phyloP scores from a whole-genome alignment of 2,113 vertebrate species.

The Oncorhynchus clarkii region DNA sequence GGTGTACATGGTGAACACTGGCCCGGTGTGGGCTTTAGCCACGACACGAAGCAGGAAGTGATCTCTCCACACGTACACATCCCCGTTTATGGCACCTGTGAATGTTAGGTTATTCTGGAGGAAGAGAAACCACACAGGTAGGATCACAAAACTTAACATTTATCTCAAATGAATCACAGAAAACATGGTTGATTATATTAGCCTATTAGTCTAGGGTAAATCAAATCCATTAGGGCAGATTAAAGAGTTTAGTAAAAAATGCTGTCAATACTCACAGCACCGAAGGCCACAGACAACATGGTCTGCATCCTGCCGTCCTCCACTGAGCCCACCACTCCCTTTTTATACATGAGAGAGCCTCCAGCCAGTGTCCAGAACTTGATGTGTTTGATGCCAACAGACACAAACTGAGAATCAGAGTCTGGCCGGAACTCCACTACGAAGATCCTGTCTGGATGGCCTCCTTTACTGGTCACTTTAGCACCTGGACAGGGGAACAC shows the following conservation, averaged over 20 bases:
- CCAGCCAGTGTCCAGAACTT: conserved; percentile 98
- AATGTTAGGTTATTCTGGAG: conserved; percentile 92
- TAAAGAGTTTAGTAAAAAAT: too few relatives aligned
- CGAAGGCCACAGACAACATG: conserved; percentile 96
- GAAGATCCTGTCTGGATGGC: conserved; percentile 91
- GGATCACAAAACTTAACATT: neutral
- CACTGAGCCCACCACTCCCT: conserved; percentile 88
- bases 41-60: conserved; percentile 91
- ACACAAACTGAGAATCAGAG: conserved; percentile 96
- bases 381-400: conserved; percentile 95
- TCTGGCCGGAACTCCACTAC: conserved; percentile 95
- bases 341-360: conserved; percentile 91
- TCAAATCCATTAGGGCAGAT: neutral
- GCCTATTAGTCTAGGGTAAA: neutral
- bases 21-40: conserved; percentile 93
- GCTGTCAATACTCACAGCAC: conserved; percentile 84
- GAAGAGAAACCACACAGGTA: neutral
- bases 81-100: conserved; percentile 94
- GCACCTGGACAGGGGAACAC: conserved; percentile 74
- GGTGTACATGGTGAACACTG: conserved; percentile 98
- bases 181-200: neutral
- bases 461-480: conserved; percentile 86
- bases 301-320: conserved; percentile 95
- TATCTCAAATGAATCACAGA: neutral
- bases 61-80: conserved; percentile 95